Evolutionary conservation across 2,113 vertebrate genomes (phyloP).

Genomic region (Varanus komodoensis): DNA sequence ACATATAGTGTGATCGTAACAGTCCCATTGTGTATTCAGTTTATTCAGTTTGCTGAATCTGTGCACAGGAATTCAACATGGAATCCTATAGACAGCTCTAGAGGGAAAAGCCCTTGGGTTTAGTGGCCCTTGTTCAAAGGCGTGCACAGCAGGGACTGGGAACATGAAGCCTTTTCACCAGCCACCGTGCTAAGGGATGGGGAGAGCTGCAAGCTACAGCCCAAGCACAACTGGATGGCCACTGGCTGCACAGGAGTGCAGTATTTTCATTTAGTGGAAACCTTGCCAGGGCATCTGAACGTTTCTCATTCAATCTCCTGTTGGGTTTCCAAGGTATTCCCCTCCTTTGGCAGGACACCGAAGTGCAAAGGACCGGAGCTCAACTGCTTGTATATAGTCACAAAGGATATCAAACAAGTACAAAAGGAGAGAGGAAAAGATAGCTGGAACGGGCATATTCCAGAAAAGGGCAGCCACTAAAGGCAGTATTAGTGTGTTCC

Average conservation of each 20-base stretch:
- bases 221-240: no score
- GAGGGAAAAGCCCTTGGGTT: not conserved
- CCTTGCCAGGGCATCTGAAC: not conserved
- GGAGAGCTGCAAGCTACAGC: no score
- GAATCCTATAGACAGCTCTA: not conserved
- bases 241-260: not conserved
- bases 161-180: no score
- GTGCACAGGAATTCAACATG: not conserved
- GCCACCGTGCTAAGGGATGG: no score
- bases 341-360: not conserved
- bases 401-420: not conserved
- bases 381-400: rapidly evolving
- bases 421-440: rapidly evolving
- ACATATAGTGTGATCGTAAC: not conserved
- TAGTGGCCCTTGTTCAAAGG: not conserved
- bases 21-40: not conserved
- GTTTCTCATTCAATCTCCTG: not conserved
- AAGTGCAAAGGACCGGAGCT: not conserved
- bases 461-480: rapidly evolving
- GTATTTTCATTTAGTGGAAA: not conserved
- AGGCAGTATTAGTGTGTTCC: not conserved
- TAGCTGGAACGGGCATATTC: rapidly evolving
- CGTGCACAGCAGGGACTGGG: no score
- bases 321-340: not conserved
- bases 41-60: not conserved